phyloP scores from a whole-genome alignment of 2,888 invertebrate species.

The Oasisia sp. region DNA sequence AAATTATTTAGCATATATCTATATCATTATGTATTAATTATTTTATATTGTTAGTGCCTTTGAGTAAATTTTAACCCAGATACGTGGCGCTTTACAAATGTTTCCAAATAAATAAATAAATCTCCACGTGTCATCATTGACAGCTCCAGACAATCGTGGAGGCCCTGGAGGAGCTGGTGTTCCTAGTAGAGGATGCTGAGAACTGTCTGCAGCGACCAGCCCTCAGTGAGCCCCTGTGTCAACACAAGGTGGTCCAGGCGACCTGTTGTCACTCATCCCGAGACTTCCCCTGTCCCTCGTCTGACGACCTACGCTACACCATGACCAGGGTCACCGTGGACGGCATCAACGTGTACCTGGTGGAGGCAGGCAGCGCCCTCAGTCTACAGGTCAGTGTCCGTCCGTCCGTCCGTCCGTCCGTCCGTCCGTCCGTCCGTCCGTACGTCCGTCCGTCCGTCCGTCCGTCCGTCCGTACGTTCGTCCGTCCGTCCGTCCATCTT shows the following conservation, averaged over 20 bases:
- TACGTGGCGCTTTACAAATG: no score
- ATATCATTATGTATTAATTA: no score
- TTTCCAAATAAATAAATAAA: background rate
- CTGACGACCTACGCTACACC: conserved; percentile 90
- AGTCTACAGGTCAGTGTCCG: conserved; percentile 78
- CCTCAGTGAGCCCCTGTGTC: conserved; percentile 71
- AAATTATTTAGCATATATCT: no score
- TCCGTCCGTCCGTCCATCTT: background rate
- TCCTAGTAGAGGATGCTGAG: conserved; percentile 88
- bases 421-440: background rate
- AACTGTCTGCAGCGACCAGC: conserved; percentile 88
- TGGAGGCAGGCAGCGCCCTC: conserved; percentile 87
- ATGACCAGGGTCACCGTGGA: conserved; percentile 77
- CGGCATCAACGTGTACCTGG: conserved; percentile 84
- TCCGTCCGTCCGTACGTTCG: background rate
- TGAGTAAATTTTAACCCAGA: no score
- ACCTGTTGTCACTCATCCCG: background rate
- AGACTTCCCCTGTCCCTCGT: conserved; percentile 76
- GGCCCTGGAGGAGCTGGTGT: conserved; percentile 85
- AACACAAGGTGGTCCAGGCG: conserved; percentile 59
- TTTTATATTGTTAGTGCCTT: no score
- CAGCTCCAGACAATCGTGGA: conserved; percentile 84
- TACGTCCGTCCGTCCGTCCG: background rate
- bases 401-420: background rate
- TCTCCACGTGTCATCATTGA: conserved; percentile 22